phyloP scores from a whole-genome alignment of 1,140 invertebrate genomes.

The Heliconius congener region DNA sequence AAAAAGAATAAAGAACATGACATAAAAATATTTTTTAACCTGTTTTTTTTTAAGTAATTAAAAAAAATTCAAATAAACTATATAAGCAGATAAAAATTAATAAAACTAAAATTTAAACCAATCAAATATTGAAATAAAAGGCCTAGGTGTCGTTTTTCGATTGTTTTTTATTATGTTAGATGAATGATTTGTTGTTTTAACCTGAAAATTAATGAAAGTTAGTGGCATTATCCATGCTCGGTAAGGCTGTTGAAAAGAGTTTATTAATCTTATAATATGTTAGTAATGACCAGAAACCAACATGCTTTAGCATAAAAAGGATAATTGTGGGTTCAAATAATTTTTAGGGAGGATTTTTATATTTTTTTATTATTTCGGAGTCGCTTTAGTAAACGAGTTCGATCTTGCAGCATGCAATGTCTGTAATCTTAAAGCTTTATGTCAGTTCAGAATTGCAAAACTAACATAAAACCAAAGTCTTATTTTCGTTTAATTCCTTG shows the following conservation, averaged over 20 bases:
- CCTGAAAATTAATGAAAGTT: slow-evolving; percentile 33
- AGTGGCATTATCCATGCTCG: slow-evolving; percentile 20
- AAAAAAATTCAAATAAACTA: slow-evolving; percentile 9
- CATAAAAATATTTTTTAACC: slow-evolving; percentile 21
- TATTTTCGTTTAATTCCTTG: too few relatives aligned
- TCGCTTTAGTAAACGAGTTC: too few relatives aligned
- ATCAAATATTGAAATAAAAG: slow-evolving; percentile 44
- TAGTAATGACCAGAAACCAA: neutral
- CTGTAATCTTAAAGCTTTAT: too few relatives aligned
- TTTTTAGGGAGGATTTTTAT: neutral
- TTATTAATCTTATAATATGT: neutral
- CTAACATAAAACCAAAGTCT: too few relatives aligned
- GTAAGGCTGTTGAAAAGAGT: slow-evolving; percentile 36
- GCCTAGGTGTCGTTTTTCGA: neutral
- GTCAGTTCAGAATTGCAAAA: too few relatives aligned
- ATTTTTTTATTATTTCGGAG: neutral
- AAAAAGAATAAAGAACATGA: neutral
- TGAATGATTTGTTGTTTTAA: slow-evolving; percentile 6
- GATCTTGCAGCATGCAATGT: too few relatives aligned
- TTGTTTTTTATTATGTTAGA: slow-evolving; percentile 4
- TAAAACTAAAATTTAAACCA: slow-evolving; percentile 47
- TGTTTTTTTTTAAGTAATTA: slow-evolving; percentile 34
- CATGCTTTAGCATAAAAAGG: neutral
- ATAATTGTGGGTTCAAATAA: neutral
- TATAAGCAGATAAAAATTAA: neutral